These are phyloP conservation scores for Aldabrachelys gigantea DNA, from an alignment of 2,113 vertebrate species.

Conservation along the genomic window DNA sequence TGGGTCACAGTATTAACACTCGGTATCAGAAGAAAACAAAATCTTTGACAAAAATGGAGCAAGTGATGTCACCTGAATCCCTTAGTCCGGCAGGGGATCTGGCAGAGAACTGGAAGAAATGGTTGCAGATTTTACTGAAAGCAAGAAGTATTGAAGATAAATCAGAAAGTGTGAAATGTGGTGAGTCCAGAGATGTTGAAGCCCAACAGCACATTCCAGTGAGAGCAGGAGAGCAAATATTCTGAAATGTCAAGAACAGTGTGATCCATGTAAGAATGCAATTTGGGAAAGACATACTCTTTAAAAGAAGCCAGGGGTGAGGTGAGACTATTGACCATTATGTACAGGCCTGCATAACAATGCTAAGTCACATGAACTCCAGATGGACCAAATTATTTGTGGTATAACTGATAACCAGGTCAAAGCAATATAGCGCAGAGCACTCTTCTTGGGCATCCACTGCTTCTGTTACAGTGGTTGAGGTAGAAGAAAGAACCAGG, in stretches of 20 bases:
- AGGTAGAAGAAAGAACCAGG: not conserved
- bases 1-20: not conserved
- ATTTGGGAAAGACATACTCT: not conserved
- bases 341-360: not conserved
- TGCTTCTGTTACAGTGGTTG: not conserved
- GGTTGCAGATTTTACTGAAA: not conserved
- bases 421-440: not conserved
- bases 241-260: not conserved
- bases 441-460: not conserved
- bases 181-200: not conserved
- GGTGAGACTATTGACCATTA: not conserved
- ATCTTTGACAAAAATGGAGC: not conserved
- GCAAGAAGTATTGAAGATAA: not conserved
- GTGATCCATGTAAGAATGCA: not conserved
- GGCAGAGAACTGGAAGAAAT: not conserved
- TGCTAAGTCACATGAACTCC: accelerated
- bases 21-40: not conserved
- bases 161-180: accelerated
- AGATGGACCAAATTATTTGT: not conserved
- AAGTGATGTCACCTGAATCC: not conserved
- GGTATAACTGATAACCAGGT: not conserved
- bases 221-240: not conserved
- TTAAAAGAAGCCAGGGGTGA: accelerated
- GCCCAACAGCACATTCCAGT: accelerated
- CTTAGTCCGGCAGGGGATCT: not conserved